These are phyloP conservation scores for Probaryconus sp. DNA, from an alignment of 1,140 invertebrate species.

Conservation along the genomic window DNA sequence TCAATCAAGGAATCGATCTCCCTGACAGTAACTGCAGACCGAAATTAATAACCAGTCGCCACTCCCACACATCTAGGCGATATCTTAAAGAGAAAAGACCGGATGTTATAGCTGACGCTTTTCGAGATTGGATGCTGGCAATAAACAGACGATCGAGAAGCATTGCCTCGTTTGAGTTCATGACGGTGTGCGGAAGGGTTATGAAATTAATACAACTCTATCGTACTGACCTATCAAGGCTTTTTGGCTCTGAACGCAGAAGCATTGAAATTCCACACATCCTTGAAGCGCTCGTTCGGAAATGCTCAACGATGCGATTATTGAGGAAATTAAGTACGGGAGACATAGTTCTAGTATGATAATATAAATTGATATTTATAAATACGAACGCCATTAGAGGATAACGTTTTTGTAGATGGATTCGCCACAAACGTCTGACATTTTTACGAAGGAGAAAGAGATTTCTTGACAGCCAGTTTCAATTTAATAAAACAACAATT, in stretches of 20 bases:
- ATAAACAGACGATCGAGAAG: conserved; percentile 60
- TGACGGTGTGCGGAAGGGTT: conserved; percentile 52
- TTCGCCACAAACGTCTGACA: no score
- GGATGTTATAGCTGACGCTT: conserved; percentile 57
- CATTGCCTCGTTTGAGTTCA: conserved; percentile 56
- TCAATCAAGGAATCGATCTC: conserved; percentile 50
- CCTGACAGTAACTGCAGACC: conserved; percentile 41
- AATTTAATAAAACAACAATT: no score
- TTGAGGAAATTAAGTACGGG: conserved; percentile 76
- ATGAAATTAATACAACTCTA: conserved; percentile 63
- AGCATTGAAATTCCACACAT: conserved; percentile 73
- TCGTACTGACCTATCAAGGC: conserved; percentile 53
- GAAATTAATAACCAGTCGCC: conserved; percentile 63
- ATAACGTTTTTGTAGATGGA: no score
- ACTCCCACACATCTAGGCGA: conserved; percentile 63
- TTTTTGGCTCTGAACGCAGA: conserved; percentile 44
- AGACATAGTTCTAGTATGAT: conserved; percentile 51
- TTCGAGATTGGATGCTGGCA: conserved; percentile 61
- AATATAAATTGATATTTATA: conserved; percentile 65
- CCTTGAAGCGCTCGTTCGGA: conserved; percentile 74
- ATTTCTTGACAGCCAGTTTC: no score
- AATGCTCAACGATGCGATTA: conserved; percentile 74
- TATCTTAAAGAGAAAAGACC: conserved; percentile 65
- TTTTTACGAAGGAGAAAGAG: no score
- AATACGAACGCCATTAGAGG: no score